Percentiles rank a stretch among this genome's conserved stretches.
phyloP scores from a whole-genome alignment of 1,140 invertebrate species.

The Drosophila pectinifera region DNA sequence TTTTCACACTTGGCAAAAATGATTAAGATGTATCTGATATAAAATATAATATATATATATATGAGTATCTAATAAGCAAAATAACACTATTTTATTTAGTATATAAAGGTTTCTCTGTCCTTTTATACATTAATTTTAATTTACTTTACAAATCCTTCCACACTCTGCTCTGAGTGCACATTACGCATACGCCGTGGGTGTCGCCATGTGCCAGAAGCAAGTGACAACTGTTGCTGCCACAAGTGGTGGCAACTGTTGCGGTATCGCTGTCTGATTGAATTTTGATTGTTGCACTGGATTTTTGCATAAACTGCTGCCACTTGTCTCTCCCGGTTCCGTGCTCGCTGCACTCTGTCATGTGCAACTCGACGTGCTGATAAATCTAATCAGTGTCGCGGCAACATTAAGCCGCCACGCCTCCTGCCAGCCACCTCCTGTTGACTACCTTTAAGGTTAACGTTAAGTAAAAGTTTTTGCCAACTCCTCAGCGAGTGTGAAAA shows the following conservation, averaged over 20 bases:
- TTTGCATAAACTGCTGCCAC: conserved; percentile 62
- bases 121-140: too few relatives aligned
- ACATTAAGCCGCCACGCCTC: conserved; percentile 54
- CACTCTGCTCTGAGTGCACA: conserved; percentile 30
- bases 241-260: conserved; percentile 73
- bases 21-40: too few relatives aligned
- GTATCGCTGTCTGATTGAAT: conserved; percentile 72
- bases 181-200: conserved; percentile 57
- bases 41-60: too few relatives aligned
- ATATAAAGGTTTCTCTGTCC: too few relatives aligned
- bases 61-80: too few relatives aligned
- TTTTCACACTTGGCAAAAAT: background rate
- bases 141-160: background rate
- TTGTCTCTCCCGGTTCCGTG: background rate
- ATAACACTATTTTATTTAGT: too few relatives aligned
- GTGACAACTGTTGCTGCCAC: conserved; percentile 76
- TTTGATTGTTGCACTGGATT: conserved; percentile 70
- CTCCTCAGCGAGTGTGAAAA: conserved; percentile 54
- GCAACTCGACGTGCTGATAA: conserved; percentile 73
- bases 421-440: background rate
- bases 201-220: conserved; percentile 48
- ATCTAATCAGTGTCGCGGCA: conserved; percentile 78
- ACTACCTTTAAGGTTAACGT: conserved; percentile 70
- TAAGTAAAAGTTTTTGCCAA: conserved; percentile 63
- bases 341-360: conserved; percentile 48